Evolutionary conservation across 2,113 vertebrate species (phyloP).

Genomic region (Cichladusa arquata): DNA sequence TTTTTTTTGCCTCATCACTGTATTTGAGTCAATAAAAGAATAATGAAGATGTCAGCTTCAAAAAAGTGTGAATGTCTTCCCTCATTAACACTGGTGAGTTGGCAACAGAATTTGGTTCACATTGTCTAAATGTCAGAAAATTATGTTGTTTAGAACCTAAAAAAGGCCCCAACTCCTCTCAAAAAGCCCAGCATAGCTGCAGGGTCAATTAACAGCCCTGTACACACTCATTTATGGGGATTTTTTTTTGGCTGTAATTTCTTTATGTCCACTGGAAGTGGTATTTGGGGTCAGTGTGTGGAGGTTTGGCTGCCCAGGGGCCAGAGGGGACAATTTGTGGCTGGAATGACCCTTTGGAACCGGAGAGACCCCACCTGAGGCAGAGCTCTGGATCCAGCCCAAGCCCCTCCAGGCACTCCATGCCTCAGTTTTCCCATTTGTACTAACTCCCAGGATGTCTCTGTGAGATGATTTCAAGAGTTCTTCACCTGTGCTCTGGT

Average conservation of each 20-base stretch:
- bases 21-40: neutral
- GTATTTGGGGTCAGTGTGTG: neutral
- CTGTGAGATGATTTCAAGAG: neutral
- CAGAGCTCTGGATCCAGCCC: neutral
- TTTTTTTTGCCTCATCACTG: neutral
- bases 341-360: neutral
- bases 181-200: accelerated
- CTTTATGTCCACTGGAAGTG: neutral
- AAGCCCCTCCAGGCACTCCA: neutral
- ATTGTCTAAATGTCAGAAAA: neutral
- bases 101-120: neutral
- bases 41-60: neutral
- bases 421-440: neutral
- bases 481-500: neutral
- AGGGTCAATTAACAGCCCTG: neutral
- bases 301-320: neutral
- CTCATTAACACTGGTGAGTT: neutral
- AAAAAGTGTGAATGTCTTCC: neutral
- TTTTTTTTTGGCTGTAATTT: neutral
- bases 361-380: neutral
- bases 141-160: neutral
- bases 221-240: neutral
- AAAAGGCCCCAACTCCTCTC: neutral
- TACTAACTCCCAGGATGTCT: accelerated
- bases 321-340: neutral